These are phyloP conservation scores for Fulica atra DNA, from an alignment of 2,113 vertebrate species.

Conservation along the genomic window DNA sequence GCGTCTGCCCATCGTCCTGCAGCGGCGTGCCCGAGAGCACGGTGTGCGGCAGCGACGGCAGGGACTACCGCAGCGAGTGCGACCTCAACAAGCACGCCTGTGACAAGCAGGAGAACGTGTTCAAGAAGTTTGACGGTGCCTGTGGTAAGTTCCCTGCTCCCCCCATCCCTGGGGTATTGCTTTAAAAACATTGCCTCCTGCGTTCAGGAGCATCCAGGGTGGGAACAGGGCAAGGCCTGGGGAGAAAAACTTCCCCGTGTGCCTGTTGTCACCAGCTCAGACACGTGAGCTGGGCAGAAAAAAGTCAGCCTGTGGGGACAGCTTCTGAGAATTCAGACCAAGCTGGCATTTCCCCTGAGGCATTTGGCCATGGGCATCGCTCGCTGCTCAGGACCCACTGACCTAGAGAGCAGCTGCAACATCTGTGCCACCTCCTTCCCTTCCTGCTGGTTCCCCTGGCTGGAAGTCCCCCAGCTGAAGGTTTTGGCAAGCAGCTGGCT, in stretches of 20 bases:
- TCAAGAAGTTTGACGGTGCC: slow-evolving; percentile 84
- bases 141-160: slow-evolving; percentile 82
- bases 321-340: not conserved
- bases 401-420: not conserved
- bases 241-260: accelerated
- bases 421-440: not conserved
- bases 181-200: accelerated
- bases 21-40: slow-evolving; percentile 53
- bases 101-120: slow-evolving; percentile 85
- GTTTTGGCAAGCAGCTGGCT: not conserved
- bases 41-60: slow-evolving; percentile 92
- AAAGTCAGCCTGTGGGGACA: not conserved
- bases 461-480: not conserved
- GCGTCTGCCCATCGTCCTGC: slow-evolving; percentile 88
- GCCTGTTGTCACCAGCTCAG: not conserved
- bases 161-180: accelerated
- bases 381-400: not conserved
- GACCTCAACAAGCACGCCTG: slow-evolving; percentile 89
- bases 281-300: not conserved
- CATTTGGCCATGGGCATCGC: not conserved
- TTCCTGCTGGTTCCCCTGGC: not conserved
- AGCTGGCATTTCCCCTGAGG: not conserved
- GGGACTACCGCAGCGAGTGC: slow-evolving; percentile 88
- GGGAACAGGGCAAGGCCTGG: accelerated
- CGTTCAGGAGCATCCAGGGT: accelerated